Evolutionary conservation across 2,113 vertebrate genomes (phyloP), one percentile per base, ranked within the genome.

Genomic region (Aspiorhynchus laticeps): DNA sequence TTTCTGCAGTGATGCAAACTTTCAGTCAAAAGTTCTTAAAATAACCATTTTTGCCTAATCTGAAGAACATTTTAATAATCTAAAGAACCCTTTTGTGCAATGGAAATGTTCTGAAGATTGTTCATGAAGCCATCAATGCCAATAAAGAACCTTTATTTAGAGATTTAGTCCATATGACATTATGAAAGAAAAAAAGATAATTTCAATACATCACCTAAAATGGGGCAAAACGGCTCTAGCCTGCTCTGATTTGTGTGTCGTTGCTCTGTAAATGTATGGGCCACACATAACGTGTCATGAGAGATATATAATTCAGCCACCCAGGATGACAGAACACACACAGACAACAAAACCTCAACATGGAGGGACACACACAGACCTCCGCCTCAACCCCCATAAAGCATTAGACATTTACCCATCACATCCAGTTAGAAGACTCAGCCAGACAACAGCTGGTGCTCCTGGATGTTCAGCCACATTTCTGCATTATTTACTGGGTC

Each of bases 271-370:
- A 33, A 51, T 87, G 38, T 65, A 87, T 82, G 53, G 80, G 63
- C 80, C 63, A 69, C 80, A 36, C 85, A 65, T 75, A 65, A 61
- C 31, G 21, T 63, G 19, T 76, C 38, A 76, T 2, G 12, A 9
- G 26, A 46, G 56, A 87, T 19, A 41, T 80, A 46, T 24, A 81
- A 53, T 76, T 87, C 78, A 81, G 90, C 91, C 91, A 92, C 91
- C 91, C 93, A 92, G 88, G 92, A 80, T 17, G 91, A 78, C 85
- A 85, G 91, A 93, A 91, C 91, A 91, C 92, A 93, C 91, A 91
- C 90, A 92, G 91, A 59, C 74, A n/a, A 82, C 75, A 81, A 76
- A 90, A 91, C 91, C 92, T 93, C 91, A 91, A 90, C 89, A 88
- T 63, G 33, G 53, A 79, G 51, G 79, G 69, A 82, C 43, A 61